These are phyloP conservation scores for Chaetodon auriga DNA, from an alignment of 2,113 vertebrate genomes.

Conservation along the genomic window DNA sequence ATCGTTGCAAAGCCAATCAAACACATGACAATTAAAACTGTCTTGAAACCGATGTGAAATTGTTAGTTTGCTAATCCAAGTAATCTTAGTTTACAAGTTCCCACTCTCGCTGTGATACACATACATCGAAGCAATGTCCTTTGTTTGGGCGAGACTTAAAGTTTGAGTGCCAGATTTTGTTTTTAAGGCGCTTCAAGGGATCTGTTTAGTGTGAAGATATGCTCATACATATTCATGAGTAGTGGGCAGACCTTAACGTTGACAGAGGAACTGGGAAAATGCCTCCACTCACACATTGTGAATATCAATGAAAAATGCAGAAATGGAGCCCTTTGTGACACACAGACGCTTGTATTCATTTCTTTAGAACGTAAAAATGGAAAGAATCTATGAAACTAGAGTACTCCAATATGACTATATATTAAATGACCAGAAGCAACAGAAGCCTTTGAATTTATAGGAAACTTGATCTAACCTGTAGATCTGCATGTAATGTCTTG, in stretches of 20 bases:
- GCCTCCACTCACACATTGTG: constrained; percentile 43
- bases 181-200: constrained; percentile 4
- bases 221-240: constrained; percentile 65
- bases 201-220: constrained; percentile 39
- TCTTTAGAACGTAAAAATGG: constrained; percentile 15
- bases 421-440: background rate
- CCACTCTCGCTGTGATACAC: background rate
- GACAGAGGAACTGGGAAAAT: constrained; percentile 56
- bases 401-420: too few species aligned
- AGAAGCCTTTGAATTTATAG: background rate
- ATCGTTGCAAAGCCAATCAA: background rate
- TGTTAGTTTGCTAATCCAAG: background rate
- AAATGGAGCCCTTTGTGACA: constrained; percentile 20
- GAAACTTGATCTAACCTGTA: background rate
- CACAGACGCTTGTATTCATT: background rate
- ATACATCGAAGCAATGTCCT: background rate
- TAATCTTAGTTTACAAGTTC: too few species aligned
- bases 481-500: background rate
- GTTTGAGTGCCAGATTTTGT: constrained; percentile 16
- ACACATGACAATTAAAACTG: background rate
- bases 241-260: constrained; percentile 37
- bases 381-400: background rate
- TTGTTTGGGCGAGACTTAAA: background rate
- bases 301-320: constrained; percentile 62
- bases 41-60: background rate